Evolutionary conservation across 2,888 invertebrate genomes (phyloP).

Genomic region (Graphium colonna): DNA sequence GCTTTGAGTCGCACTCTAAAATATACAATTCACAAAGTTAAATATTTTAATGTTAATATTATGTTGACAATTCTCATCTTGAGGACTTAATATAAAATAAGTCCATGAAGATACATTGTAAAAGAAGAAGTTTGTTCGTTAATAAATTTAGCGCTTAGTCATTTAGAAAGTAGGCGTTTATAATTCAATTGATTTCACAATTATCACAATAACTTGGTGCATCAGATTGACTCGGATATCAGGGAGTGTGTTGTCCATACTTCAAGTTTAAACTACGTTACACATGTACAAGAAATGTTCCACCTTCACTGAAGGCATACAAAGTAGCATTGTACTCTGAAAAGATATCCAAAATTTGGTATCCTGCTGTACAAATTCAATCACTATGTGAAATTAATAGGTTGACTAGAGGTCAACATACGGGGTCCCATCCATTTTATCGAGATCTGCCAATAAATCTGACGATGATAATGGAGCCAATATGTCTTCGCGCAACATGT

Average conservation of each 20-base stretch:
- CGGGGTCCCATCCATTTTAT: slow-evolving; percentile 66
- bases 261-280: slow-evolving; percentile 36
- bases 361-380: slow-evolving; percentile 56
- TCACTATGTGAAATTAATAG: slow-evolving; percentile 45
- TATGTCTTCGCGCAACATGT: slow-evolving; percentile 67
- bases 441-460: slow-evolving; percentile 65
- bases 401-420: slow-evolving; percentile 73
- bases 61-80: not conserved
- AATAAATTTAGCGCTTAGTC: slow-evolving; percentile 5
- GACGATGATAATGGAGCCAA: slow-evolving; percentile 61
- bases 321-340: slow-evolving; percentile 65
- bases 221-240: slow-evolving; percentile 64
- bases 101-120: not conserved
- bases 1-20: not conserved
- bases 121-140: not conserved
- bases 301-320: slow-evolving; percentile 75
- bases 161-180: slow-evolving; percentile 27
- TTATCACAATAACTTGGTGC: slow-evolving; percentile 57
- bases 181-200: slow-evolving; percentile 39
- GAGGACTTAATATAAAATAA: not conserved
- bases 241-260: slow-evolving; percentile 62
- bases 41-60: not conserved
- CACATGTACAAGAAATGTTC: slow-evolving; percentile 45
- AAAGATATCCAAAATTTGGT: slow-evolving; percentile 57
- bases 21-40: not conserved